Percentiles rank a stretch among this genome's conserved stretches.
These are phyloP conservation scores for Orchesella cincta DNA, from an alignment of 1,140 invertebrate genomes.

Conservation along the genomic window DNA sequence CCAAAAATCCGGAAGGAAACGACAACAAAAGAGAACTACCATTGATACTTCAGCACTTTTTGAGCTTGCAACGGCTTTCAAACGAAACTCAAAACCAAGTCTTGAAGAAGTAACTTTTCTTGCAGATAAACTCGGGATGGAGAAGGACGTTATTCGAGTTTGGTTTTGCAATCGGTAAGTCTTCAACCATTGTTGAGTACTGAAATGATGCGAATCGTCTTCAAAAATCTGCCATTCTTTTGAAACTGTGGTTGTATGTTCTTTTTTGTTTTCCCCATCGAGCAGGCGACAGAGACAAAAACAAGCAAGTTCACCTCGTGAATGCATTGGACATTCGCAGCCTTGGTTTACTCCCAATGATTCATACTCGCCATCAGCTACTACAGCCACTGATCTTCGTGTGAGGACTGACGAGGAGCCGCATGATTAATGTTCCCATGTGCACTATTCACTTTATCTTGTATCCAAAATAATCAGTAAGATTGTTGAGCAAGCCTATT, in stretches of 20 bases:
- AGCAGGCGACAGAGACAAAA: constrained; percentile 83
- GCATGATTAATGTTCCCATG: too few relatives aligned
- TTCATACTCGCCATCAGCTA: constrained; percentile 36
- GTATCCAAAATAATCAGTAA: too few relatives aligned
- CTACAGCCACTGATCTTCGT: constrained; percentile 13
- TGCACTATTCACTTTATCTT: too few relatives aligned
- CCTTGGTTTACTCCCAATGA: constrained; percentile 37
- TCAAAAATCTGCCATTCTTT: not conserved
- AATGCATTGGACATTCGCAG: constrained; percentile 63
- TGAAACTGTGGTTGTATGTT: constrained; percentile 49
- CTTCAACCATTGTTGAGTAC: constrained; percentile 14
- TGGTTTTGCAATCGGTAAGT: constrained; percentile 91
- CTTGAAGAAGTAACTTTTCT: constrained; percentile 92
- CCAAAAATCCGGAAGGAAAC: constrained; percentile 80
- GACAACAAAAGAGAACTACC: constrained; percentile 94
- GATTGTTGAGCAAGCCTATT: too few relatives aligned
- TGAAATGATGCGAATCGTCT: too few relatives aligned
- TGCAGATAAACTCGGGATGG: constrained; percentile 90
- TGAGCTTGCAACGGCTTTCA: constrained; percentile 89
- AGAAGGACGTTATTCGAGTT: constrained; percentile 94
- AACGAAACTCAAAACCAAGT: constrained; percentile 94
- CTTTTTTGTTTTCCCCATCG: constrained; percentile 48
- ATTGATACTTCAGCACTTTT: constrained; percentile 92
- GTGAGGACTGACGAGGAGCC: constrained; percentile 45
- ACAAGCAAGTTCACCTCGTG: constrained; percentile 75